Evolutionary conservation across 2,797 vertebrate genomes (phyloP).

Genomic region (Gallirallus australis): DNA sequence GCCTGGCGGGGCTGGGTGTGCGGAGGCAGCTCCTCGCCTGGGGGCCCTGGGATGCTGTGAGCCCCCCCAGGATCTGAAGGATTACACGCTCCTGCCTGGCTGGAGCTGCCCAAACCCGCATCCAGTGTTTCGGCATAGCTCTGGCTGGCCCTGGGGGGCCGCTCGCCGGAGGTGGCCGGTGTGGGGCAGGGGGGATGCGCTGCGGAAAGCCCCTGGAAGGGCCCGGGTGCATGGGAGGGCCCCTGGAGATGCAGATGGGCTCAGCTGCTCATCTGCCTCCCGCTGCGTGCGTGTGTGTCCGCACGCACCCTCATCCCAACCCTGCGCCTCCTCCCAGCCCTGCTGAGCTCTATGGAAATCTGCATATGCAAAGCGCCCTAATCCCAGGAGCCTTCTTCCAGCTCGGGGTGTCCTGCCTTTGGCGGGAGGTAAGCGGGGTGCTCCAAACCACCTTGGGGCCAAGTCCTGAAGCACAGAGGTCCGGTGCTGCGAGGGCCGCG

Average conservation of each 20-base stretch:
- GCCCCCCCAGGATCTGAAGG: fast-evolving
- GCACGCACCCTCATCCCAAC: too few species aligned
- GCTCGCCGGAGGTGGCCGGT: neutral
- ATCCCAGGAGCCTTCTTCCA: neutral
- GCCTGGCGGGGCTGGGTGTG: neutral
- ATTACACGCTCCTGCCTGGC: neutral
- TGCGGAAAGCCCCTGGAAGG: too few species aligned
- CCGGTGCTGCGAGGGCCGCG: fast-evolving
- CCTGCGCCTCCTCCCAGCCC: neutral
- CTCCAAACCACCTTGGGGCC: neutral
- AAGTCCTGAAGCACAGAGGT: fast-evolving
- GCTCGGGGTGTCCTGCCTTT: neutral
- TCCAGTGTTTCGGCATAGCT: fast-evolving
- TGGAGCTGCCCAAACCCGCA: neutral
- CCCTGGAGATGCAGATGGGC: neutral
- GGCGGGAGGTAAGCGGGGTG: neutral
- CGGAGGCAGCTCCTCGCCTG: neutral
- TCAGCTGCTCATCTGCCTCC: neutral
- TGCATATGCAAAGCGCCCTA: neutral
- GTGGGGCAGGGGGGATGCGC: neutral
- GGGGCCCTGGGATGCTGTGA: neutral
- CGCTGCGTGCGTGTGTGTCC: fast-evolving
- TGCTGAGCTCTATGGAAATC: neutral
- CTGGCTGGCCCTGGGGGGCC: neutral
- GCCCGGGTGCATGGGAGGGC: neutral